Base-by-base conservation (phyloP, 2,888 invertebrate species). In the Parascotia fuliginaria region DNA sequence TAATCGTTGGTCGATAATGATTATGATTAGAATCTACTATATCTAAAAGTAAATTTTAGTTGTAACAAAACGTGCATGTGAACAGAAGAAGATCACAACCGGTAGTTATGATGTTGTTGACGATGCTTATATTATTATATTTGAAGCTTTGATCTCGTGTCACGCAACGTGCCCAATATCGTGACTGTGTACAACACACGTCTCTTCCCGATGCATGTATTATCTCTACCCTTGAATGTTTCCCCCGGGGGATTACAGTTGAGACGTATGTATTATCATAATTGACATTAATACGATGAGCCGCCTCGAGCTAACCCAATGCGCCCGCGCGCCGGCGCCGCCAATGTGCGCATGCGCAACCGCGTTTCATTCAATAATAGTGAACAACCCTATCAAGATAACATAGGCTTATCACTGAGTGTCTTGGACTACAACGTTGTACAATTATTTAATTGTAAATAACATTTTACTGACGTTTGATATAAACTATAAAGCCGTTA, bases 241-340 rank as follows among this genome's bases (percentile, higher is more conserved):
- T 9, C 27, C 32, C 45, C 24, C 13, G 22, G 34, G 39, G 29
- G 42, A 15, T 29, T 13, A 15, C 4, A 24, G 36, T 41, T 27
- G 15, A 36, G 40, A 41, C 40, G 28, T 40, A 19, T 36, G 14
- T 41, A 47, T 41, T 36, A 40, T 34, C 28, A 29, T 34, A 34
- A 36, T 46, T 34, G 34, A 41, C 46, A 46, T 28, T 46, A 36
- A 47, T 36, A 28, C 46, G 41, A 34, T 36, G 36, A 41, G 34
- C 22, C 28, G 34, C 22, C 40, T 15, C 39, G 27, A 19, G 34
- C 28, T n/a, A 1, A 9, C 5, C n/a, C 27, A 22, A 9, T 6
- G 7, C 24, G 7, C 19, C 5, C 19, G 19, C 19, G 19, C 3
- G 39, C 13, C 24, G n/a, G n/a, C n/a, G n/a, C n/a, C n/a, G n/a